Evolutionary conservation across 1,140 invertebrate genomes (phyloP), one percentile per base, ranked within the genome.

Genomic region (Plectus sambesii): DNA sequence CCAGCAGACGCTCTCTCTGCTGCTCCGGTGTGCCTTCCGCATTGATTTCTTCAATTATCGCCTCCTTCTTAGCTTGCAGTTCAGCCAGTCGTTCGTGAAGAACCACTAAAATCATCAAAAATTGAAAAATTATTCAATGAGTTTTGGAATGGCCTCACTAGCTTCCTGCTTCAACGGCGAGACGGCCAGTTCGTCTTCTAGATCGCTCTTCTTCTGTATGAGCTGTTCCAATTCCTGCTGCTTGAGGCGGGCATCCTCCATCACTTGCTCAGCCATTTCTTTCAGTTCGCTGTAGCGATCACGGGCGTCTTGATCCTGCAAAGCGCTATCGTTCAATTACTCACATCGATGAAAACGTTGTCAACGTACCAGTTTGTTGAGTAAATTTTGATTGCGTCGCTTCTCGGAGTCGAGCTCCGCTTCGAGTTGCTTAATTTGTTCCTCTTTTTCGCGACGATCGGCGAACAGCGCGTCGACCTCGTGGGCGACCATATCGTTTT

Each of bases 101-200:
- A n/a, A 58, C 43, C 56, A 59, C 55, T 57, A 26, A 54, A 56
- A 26, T 38, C 22, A 26, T n/a, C 12, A 12, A 15, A 12, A 33
- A 12, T 6, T 40, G 5, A 12, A 15, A n/a, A n/a, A n/a, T n/a
- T 40, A 3, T 6, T 19, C 12, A 48, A n/a, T 36, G 30, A n/a
- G 26, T 12, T 19, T n/a, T 41, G 26, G 15, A 2, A 45, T 12
- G 25, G 8, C n/a, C 42, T 37, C 48, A 59, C 55, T 59, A 9
- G 56, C 48, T 59, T 58, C 55, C 25, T 56, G 44, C 25, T 58
- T 58, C n/a, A 58, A 35, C 5, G 56, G 56, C 8, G 37, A 55
- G 40, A 58, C 59, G 17, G 51, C 56, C 22, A 59, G 26, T 20
- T 55, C 49, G 20, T 54, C 22, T 36, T 58, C 56, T 33, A 58